phyloP scores from a whole-genome alignment of 1,140 invertebrate genomes.

The Tribolium castaneum region DNA sequence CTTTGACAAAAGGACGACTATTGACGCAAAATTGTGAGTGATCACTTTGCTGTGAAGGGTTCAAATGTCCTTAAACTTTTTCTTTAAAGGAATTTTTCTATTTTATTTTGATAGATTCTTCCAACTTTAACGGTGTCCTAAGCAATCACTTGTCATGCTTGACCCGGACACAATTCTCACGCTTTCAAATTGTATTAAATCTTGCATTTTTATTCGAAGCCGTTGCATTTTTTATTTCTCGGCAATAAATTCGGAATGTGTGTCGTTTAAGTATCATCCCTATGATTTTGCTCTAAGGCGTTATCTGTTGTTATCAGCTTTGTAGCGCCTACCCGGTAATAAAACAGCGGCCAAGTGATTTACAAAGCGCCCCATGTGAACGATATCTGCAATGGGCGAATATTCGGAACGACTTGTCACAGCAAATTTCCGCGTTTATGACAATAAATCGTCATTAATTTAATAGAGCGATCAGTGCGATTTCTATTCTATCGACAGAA shows the following conservation, averaged over 20 bases:
- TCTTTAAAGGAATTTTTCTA: neutral
- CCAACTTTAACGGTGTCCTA: neutral
- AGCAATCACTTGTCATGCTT: neutral
- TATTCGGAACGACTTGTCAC: slow-evolving; percentile 42
- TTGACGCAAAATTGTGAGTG: neutral
- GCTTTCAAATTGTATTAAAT: neutral
- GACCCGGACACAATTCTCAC: neutral
- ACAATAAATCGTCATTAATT: slow-evolving; percentile 14
- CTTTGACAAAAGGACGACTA: neutral
- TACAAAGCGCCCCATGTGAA: slow-evolving; percentile 40
- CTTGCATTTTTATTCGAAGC: too few species aligned
- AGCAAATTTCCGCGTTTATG: slow-evolving; percentile 22
- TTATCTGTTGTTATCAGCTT: slow-evolving; percentile 44
- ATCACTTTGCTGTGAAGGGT: neutral
- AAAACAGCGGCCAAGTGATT: slow-evolving; percentile 47
- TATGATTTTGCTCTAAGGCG: slow-evolving; percentile 19
- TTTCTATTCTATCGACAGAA: neutral
- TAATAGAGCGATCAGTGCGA: neutral
- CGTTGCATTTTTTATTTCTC: too few species aligned
- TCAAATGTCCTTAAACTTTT: neutral
- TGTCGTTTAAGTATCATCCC: slow-evolving; percentile 25
- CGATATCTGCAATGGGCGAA: slow-evolving; percentile 44
- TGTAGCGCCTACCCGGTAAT: slow-evolving; percentile 40
- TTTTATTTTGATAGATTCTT: neutral
- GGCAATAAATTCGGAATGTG: slow-evolving; percentile 25